phyloP scores from a whole-genome alignment of 2,113 vertebrate species.

The zebrafish (Danio rerio) region GRCz12tu NC_133184.1:25239001-25239500 shows the following conservation, averaged over 20 bases:
- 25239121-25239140: slow-evolving; percentile 60
- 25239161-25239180: slow-evolving; percentile 40
- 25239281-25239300: slow-evolving; percentile 10
- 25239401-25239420: not conserved
- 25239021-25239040: slow-evolving; percentile 80
- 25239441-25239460: too few relatives aligned
- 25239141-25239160: slow-evolving; percentile 29
- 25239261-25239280: slow-evolving; percentile 25
- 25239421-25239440: too few relatives aligned
- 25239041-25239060: slow-evolving; percentile 61
- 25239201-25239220: slow-evolving; percentile 16
- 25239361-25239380: not conserved
- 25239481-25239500: not conserved
- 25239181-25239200: slow-evolving; percentile 39
- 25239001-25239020: slow-evolving; percentile 70
- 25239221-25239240: slow-evolving; percentile 40
- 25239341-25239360: not conserved
- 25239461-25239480: too few relatives aligned
- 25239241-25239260: not conserved
- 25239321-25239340: not conserved
- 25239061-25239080: slow-evolving; percentile 50
- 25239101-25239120: slow-evolving; percentile 63
- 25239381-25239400: not conserved
- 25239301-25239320: not conserved
- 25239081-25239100: slow-evolving; percentile 54